Evolutionary conservation across 2,113 vertebrate species (phyloP).

Genomic region (Solea solea): DNA sequence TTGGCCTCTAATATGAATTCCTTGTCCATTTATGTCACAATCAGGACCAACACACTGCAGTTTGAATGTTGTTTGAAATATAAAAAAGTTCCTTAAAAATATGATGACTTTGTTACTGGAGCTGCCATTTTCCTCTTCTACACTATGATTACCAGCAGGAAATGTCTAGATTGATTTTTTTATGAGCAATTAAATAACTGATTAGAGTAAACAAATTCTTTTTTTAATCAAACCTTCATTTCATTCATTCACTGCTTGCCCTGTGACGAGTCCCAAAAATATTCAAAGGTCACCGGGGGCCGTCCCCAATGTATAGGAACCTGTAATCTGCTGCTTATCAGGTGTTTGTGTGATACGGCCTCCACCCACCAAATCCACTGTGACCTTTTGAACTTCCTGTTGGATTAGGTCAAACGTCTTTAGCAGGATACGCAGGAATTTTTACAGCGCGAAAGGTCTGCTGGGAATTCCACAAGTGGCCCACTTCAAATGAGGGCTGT

Average conservation of each 20-base stretch:
- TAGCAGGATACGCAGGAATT: conserved; percentile 67
- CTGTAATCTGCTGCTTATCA: conserved; percentile 64
- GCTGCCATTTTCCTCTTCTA: not conserved
- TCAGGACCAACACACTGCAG: too few relatives aligned
- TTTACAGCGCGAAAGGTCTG: conserved; percentile 69
- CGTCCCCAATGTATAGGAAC: not conserved
- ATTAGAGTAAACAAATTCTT: not conserved
- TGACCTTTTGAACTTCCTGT: conserved; percentile 77
- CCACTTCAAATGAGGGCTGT: conserved; percentile 52
- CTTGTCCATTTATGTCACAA: too few relatives aligned
- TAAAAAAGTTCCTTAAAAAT: too few relatives aligned
- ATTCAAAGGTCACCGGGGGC: conserved; percentile 33
- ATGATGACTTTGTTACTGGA: too few relatives aligned
- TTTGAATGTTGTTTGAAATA: too few relatives aligned
- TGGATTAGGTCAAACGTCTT: conserved; percentile 53
- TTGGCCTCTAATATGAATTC: too few relatives aligned
- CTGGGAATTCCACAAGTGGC: conserved; percentile 64
- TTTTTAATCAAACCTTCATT: not conserved
- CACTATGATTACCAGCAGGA: not conserved
- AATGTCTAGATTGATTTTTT: too few relatives aligned
- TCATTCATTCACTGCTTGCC: not conserved
- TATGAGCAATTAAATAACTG: not conserved
- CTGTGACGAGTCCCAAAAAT: conserved; percentile 33
- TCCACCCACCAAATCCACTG: conserved; percentile 1
- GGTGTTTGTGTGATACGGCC: conserved; percentile 45